Conservation (phyloP, 2,113 vertebrate species). For the Atherinomorus stipes region DNA sequence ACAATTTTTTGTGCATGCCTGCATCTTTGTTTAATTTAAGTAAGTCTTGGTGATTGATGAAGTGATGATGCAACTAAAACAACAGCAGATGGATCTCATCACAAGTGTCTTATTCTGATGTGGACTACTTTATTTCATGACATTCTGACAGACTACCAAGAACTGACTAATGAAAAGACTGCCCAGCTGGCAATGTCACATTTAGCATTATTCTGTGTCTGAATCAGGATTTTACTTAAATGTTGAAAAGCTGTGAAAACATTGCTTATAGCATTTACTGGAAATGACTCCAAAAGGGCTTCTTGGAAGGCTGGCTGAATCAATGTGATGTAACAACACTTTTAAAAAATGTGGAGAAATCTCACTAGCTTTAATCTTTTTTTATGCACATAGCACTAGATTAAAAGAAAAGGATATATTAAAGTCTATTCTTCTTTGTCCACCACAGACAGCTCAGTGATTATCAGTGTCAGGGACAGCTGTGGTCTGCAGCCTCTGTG, state of each 20-base stretch:
- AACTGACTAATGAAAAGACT: not conserved
- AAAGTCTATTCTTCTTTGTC: constrained; percentile 5
- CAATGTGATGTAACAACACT: not conserved
- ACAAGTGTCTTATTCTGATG: constrained; percentile 14
- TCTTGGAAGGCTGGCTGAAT: not conserved
- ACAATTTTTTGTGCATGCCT: constrained; percentile 22
- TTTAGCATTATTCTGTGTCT: not conserved
- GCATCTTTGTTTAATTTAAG: constrained; percentile 36
- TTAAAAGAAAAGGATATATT: not conserved
- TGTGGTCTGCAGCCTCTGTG: constrained; percentile 26
- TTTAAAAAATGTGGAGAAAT: too few relatives aligned
- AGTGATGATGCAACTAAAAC: constrained; percentile 20
- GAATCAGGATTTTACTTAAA: not conserved
- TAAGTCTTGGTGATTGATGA: constrained; percentile 21
- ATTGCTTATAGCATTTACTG: not conserved
- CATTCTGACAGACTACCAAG: not conserved
- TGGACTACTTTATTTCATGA: not conserved
- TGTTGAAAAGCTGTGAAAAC: constrained; percentile 5
- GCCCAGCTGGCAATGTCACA: not conserved
- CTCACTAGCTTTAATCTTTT: not conserved
- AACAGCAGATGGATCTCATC: constrained; percentile 35
- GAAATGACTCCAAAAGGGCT: not conserved
- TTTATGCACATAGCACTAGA: not conserved
- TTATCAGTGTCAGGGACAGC: constrained; percentile 37
- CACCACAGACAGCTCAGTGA: constrained; percentile 23